phyloP scores from a whole-genome alignment of 2,113 vertebrate species.

The Tyrannus savana region DNA sequence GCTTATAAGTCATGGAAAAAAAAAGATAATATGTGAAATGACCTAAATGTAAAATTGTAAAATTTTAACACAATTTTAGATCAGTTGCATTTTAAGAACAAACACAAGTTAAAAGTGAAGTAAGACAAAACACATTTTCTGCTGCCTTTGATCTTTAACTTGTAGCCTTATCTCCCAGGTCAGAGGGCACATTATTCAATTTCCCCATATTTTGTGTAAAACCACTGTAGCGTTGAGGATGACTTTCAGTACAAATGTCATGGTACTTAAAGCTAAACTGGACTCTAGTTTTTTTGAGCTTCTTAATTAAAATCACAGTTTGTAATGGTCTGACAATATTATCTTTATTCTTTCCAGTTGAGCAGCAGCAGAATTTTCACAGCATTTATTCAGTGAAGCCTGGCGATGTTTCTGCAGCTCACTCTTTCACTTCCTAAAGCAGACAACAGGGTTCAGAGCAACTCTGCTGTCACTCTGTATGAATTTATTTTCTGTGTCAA shows the following conservation, averaged over 20 bases:
- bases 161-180: slow-evolving; percentile 82
- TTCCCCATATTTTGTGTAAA: slow-evolving; percentile 86
- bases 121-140: slow-evolving; percentile 73
- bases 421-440: slow-evolving; percentile 69
- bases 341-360: slow-evolving; percentile 82
- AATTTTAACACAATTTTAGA: slow-evolving; percentile 32
- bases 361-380: slow-evolving; percentile 79
- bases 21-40: not conserved
- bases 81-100: slow-evolving; percentile 57
- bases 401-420: slow-evolving; percentile 62
- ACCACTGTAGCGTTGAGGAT: slow-evolving; percentile 82
- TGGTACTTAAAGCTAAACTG: slow-evolving; percentile 82
- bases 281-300: slow-evolving; percentile 81
- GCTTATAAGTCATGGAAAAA: not conserved
- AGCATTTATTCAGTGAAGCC: slow-evolving; percentile 80
- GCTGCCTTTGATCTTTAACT: slow-evolving; percentile 84
- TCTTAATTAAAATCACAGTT: slow-evolving; percentile 85
- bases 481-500: slow-evolving; percentile 60
- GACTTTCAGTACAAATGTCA: slow-evolving; percentile 87
- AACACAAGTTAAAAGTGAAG: slow-evolving; percentile 71
- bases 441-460: slow-evolving; percentile 62
- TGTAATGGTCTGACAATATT: slow-evolving; percentile 81
- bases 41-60: not conserved
- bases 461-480: slow-evolving; percentile 42
- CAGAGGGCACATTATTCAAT: slow-evolving; percentile 84